Evolutionary conservation across 2,888 invertebrate species (phyloP).

Genomic region (Liopterus haemorrhoidalis): DNA sequence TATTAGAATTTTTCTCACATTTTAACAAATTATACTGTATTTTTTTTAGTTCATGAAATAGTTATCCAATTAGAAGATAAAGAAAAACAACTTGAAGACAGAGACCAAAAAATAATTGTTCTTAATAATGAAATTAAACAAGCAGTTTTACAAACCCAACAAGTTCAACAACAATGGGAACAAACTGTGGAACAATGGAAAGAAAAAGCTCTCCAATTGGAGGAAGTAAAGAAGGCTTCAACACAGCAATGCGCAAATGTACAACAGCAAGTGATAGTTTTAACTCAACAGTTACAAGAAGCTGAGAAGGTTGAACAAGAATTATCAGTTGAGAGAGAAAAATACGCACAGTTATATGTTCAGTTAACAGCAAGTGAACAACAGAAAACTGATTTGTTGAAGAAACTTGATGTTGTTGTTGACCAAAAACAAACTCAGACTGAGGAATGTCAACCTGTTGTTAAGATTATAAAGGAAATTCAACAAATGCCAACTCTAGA

Average conservation of each 20-base stretch:
- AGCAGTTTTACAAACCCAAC: conserved; percentile 18
- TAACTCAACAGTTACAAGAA: conserved; percentile 28
- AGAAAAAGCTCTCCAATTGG: conserved; percentile 8
- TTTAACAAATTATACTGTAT: no score
- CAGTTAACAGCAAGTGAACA: conserved; percentile 33
- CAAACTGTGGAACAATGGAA: conserved; percentile 15
- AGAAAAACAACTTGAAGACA: conserved; percentile 38
- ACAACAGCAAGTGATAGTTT: conserved; percentile 26
- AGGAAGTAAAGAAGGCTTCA: conserved; percentile 9
- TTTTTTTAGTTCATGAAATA: no score
- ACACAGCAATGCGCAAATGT: conserved; percentile 25
- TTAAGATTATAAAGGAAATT: conserved; percentile 21
- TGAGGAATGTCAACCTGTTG: conserved; percentile 29
- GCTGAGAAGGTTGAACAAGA: conserved; percentile 27
- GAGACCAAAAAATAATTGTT: conserved; percentile 18
- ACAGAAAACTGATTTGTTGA: conserved; percentile 43
- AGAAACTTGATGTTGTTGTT: conserved; percentile 33
- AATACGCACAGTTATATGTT: conserved; percentile 29
- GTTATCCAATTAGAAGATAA: conserved; percentile 40
- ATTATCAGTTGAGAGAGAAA: conserved; percentile 29
- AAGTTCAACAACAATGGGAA: conserved; percentile 17
- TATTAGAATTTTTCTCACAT: no score
- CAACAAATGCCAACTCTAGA: conserved; percentile 40
- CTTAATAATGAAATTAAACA: conserved; percentile 15
- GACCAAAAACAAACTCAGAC: conserved; percentile 25